Percentiles rank a stretch among this genome's conserved stretches.
These are phyloP conservation scores for Pseudopodoces humilis DNA, from an alignment of 2,113 vertebrate genomes.

Conservation along the genomic window DNA sequence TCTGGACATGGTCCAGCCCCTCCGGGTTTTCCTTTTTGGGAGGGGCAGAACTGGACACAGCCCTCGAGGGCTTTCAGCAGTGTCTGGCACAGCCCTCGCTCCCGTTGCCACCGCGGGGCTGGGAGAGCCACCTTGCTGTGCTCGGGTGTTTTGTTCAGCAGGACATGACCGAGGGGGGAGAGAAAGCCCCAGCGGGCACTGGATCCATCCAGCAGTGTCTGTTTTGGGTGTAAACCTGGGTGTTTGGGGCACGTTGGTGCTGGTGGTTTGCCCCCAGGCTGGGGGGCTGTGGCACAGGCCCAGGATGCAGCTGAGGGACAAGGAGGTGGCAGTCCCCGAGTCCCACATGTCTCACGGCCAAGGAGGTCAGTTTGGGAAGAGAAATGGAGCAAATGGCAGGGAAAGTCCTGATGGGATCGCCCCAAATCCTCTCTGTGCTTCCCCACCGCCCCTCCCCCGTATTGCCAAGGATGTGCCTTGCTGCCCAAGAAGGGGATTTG, in stretches of 20 bases:
- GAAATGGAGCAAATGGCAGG: accelerated
- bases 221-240: not conserved
- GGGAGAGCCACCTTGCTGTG: not conserved
- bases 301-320: accelerated
- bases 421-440: accelerated
- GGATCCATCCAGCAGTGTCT: accelerated
- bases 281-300: accelerated
- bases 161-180: not conserved
- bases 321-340: accelerated
- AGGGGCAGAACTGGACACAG: not conserved
- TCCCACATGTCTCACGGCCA: accelerated
- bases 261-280: accelerated
- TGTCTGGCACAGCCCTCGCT: not conserved
- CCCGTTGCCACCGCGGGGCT: not conserved
- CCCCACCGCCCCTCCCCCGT: too few species aligned
- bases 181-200: not conserved
- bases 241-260: not conserved
- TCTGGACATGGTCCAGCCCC: not conserved
- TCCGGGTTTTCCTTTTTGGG: not conserved
- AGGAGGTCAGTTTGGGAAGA: not conserved
- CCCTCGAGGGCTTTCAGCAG: not conserved
- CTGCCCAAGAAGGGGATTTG: too few species aligned
- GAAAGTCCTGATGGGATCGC: accelerated
- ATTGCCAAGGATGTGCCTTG: accelerated
- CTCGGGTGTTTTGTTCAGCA: not conserved